Evolutionary conservation across 2,888 invertebrate species (phyloP).

Genomic region (Ectobius pallidus): DNA sequence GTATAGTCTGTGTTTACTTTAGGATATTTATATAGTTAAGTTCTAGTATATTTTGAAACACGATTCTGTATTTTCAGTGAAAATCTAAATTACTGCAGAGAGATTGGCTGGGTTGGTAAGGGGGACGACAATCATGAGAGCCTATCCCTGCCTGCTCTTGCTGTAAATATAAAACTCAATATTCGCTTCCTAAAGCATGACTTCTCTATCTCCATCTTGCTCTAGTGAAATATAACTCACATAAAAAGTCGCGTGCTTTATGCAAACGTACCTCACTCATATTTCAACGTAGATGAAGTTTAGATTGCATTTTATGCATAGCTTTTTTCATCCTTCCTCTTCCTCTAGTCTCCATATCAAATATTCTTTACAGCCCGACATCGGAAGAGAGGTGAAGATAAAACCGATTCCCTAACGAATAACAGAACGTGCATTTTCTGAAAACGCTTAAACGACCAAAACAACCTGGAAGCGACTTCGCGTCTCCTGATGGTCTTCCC

Average conservation of each 20-base stretch:
- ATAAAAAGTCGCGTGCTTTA: conserved; percentile 35
- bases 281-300: conserved; percentile 39
- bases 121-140: too few relatives aligned
- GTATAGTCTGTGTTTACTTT: too few relatives aligned
- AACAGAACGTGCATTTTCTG: conserved; percentile 17
- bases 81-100: too few relatives aligned
- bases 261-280: conserved; percentile 29
- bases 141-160: too few relatives aligned
- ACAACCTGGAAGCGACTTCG: background rate
- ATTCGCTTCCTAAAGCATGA: background rate
- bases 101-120: too few relatives aligned
- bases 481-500: conserved; percentile 13
- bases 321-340: conserved; percentile 29
- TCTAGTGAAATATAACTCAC: conserved; percentile 29
- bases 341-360: conserved; percentile 32
- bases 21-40: too few relatives aligned
- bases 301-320: conserved; percentile 44
- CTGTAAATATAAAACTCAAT: background rate
- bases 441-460: conserved; percentile 16
- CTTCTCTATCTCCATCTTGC: conserved; percentile 9
- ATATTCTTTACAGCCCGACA: conserved; percentile 37
- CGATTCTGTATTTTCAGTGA: too few relatives aligned
- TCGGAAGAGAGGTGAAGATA: conserved; percentile 32
- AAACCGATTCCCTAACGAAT: conserved; percentile 36
- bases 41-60: too few relatives aligned